Evolutionary conservation across 2,888 invertebrate species (phyloP), one percentile per base, ranked within the genome.

Genomic region (Metellina segmentata): DNA sequence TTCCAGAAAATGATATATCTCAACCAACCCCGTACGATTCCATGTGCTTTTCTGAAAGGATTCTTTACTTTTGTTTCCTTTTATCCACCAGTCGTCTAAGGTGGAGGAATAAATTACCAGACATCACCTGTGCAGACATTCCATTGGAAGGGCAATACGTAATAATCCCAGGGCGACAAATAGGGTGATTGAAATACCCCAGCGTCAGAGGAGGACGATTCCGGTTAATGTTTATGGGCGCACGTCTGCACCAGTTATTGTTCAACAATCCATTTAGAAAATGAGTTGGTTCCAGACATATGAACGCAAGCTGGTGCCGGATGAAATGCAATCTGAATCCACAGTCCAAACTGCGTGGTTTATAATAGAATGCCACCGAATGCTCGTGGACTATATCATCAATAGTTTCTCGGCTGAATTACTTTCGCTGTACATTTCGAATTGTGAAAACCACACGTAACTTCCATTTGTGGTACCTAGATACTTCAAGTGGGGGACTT

Each of bases 1-100:
- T 78, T 70, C 49, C 70, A 61, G 85, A 78, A 75, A 86, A 81
- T 87, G 87, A 87, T 87, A 87, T 87, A 87, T 87, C 52, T 87
- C 48, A n/a, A 52, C 16, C 69, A 34, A 52, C 53, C 19, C 8
- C 69, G 48, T 70, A 53, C 71, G 79, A 69, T 79, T 34, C 48
- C 79, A 53, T 82, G 49, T 82, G 13, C 70, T 82, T 70, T 71
- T 48, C 7, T 71, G 53, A 61, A 81, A 61, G 81, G 61, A 20
- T 34, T 7, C 81, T 13, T 16, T 61, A 4, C 7, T 79, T 79
- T 52, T 75, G 71, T 71, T 71, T 75, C 34, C 75, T 49, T 13
- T n/a, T 71, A 7, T 20, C 48, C 52, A 34, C 53, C n/a, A n/a
- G 81, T 48, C 34, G n/a, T 81, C 69, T 34, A 34, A 34, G 69